These are phyloP conservation scores for Pantherophis guttatus DNA, from an alignment of 2,113 vertebrate genomes.

Conservation along the genomic window DNA sequence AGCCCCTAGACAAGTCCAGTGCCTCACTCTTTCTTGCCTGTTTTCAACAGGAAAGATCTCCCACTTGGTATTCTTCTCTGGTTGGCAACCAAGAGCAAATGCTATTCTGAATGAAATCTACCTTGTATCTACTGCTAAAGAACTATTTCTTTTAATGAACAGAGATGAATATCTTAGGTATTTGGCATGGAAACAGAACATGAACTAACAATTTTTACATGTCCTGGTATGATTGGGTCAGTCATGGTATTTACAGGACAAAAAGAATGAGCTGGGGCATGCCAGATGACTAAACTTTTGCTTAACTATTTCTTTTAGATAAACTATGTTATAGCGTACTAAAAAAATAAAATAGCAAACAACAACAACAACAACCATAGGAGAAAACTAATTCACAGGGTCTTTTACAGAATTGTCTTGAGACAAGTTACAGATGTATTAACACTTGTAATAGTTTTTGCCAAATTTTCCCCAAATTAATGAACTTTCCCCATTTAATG, in stretches of 20 bases:
- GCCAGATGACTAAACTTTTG: neutral
- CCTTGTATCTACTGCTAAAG: neutral
- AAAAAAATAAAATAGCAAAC: conserved; percentile 5
- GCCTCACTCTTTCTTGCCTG: neutral
- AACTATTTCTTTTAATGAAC: neutral
- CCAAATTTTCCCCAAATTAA: neutral
- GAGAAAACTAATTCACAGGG: neutral
- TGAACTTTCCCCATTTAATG: neutral
- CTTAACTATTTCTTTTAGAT: neutral
- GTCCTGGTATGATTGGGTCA: neutral
- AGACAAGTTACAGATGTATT: neutral
- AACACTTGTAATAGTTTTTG: neutral
- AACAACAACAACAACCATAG: neutral
- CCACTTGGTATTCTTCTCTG: neutral
- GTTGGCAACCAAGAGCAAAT: neutral
- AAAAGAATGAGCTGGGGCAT: neutral
- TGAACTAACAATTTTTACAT: neutral
- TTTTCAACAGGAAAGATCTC: neutral
- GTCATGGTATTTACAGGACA: neutral
- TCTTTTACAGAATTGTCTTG: neutral
- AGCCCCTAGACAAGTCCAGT: neutral
- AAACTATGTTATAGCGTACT: neutral
- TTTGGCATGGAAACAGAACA: neutral
- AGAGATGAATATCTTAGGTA: neutral
- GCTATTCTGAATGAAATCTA: neutral